Base-by-base conservation (phyloP, 2,888 invertebrate genomes). In the Xestia xanthographa region DNA sequence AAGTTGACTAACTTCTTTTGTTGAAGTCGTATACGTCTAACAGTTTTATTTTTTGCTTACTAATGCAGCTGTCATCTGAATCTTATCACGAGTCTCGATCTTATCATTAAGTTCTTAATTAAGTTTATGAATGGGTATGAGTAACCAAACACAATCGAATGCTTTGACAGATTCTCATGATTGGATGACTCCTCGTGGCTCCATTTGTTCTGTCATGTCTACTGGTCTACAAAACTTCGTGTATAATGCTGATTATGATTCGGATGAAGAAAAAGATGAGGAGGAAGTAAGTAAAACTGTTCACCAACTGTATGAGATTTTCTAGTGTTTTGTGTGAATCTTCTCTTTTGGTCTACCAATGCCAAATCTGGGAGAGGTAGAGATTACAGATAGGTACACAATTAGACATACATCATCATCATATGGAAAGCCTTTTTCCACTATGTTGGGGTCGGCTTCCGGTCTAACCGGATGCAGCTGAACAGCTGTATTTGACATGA, bases 121-220 rank as follows among this genome's bases (percentile, higher is more conserved):
- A 20, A 20, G 48, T 48, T 48, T 48, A 48, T 20, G 48, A 48
- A 22, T 50, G 50, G 48, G 22, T 50, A 20, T 20, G 17, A 2
- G 20, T 58, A 58, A 17, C 4, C 3, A 58, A 17, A 45, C 6
- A 17, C 12, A 29, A 17, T 29, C 22, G 1, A 43, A 26, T 45
- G 38, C 14, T 48, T 9, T 77, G 71, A 41, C 87, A 96, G 96
- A 95, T 34, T 94, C 95, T 3, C 94, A 93, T 45, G 96, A 96
- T 78, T 96, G 96, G 96, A 93, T 96, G 93, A 95, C 96, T 2
- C 96, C 96, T 0, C 93, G 96, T 0, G 96, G 94, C 0, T 96
- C 96, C 0, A 94, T 96, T 9, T 92, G 94, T 6, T 96, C 96
- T 0, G 93, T 95, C 0, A 92, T 96, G 88, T 96, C 96, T 0